phyloP scores from a whole-genome alignment of 1,140 invertebrate species.

The Aphaenogaster rudis region DNA sequence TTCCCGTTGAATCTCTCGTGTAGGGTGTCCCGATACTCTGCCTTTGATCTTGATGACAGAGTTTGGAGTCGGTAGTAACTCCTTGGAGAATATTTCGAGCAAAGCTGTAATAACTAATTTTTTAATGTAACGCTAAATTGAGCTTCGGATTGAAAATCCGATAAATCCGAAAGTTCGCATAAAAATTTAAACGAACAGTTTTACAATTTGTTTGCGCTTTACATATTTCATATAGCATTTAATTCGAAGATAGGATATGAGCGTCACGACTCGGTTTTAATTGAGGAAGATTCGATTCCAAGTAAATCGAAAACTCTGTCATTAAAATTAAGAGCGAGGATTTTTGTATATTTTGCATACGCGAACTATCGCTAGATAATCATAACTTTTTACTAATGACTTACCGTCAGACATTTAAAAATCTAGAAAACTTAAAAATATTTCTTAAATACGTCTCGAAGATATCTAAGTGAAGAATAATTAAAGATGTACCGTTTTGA shows the following conservation, averaged over 20 bases:
- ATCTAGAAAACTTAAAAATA: not conserved
- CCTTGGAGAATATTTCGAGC: not conserved
- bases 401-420: not conserved
- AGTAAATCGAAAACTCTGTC: not conserved
- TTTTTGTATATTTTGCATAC: not conserved
- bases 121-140: not conserved
- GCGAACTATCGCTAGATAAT: not conserved
- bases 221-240: not conserved
- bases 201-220: not conserved
- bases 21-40: not conserved
- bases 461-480: not conserved
- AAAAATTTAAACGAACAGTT: not conserved
- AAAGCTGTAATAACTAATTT: not conserved
- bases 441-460: not conserved
- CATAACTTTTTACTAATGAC: not conserved
- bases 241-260: not conserved
- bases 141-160: not conserved
- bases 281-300: not conserved
- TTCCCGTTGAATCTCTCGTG: slow-evolving; percentile 5
- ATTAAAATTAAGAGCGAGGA: not conserved
- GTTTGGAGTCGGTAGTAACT: not conserved
- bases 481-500: not conserved
- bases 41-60: not conserved
- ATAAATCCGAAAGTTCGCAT: not conserved
- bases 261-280: not conserved